Evolutionary conservation across 2,113 vertebrate genomes (phyloP).

Genomic region (Synchiropus splendidus): DNA sequence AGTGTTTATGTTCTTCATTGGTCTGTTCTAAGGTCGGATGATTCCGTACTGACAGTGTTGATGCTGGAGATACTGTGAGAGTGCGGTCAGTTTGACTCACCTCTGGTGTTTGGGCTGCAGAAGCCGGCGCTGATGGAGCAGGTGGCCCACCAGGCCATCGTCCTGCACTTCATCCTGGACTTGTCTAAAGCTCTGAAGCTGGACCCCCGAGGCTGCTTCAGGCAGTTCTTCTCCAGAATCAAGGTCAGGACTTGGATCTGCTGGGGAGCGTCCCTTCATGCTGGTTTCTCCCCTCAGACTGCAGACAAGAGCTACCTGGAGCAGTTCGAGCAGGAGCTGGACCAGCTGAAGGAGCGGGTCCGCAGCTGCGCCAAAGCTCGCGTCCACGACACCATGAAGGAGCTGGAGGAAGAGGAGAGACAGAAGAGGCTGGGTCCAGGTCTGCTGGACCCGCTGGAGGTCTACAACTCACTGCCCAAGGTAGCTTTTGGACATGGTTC

Average conservation of each 20-base stretch:
- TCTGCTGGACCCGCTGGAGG: constrained; percentile 81
- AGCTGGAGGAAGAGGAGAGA: constrained; percentile 79
- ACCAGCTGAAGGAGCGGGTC: constrained; percentile 77
- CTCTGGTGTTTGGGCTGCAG: no score
- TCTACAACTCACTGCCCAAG: constrained; percentile 75
- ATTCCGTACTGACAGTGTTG: no score
- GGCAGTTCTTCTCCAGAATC: constrained; percentile 85
- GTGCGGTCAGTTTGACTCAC: no score
- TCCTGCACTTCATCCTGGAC: constrained; percentile 88
- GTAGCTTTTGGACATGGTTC: constrained; percentile 39
- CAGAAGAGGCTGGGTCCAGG: constrained; percentile 78
- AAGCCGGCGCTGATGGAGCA: constrained; percentile 87
- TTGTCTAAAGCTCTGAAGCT: constrained; percentile 75
- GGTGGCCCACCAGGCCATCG: constrained; percentile 89
- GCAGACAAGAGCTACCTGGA: constrained; percentile 81
- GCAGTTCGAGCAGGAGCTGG: constrained; percentile 77
- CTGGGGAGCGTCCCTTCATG: background rate
- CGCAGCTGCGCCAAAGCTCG: constrained; percentile 69
- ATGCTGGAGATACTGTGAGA: no score
- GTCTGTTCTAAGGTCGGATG: no score
- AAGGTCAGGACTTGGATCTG: constrained; percentile 63
- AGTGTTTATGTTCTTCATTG: no score
- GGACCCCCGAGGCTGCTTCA: constrained; percentile 82
- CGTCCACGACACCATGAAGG: constrained; percentile 73
- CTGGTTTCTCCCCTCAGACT: constrained; percentile 50